These are phyloP conservation scores for Bombus pyrosoma DNA, from an alignment of 1,140 invertebrate genomes.

Conservation along the genomic window DNA sequence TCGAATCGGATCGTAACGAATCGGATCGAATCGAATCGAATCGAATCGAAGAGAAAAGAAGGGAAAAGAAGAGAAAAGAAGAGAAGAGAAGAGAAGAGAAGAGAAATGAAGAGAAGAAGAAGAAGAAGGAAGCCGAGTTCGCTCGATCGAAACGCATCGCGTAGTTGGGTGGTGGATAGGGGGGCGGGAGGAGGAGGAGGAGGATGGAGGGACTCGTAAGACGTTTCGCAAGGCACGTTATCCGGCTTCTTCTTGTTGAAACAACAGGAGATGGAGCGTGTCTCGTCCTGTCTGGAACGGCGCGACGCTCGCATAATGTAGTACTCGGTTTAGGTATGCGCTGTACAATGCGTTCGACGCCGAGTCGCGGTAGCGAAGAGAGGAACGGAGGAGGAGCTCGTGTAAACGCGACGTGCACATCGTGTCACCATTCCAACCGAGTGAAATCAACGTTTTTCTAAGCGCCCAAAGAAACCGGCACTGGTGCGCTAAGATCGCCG, in stretches of 20 bases:
- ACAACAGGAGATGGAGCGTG: constrained; percentile 5
- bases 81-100: too few species aligned
- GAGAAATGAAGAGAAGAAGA: too few species aligned
- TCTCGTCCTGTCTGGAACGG: constrained; percentile 23
- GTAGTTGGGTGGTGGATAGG: too few species aligned
- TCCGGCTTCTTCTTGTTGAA: constrained; percentile 1
- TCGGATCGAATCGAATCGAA: too few species aligned
- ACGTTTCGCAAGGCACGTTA: too few species aligned
- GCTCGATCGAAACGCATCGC: too few species aligned
- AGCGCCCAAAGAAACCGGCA: constrained; percentile 65
- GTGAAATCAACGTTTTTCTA: constrained; percentile 80
- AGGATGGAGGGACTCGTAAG: neutral
- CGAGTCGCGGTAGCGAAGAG: constrained; percentile 33
- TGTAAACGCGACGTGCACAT: constrained; percentile 64
- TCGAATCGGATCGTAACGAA: too few species aligned
- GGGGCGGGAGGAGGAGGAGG: too few species aligned
- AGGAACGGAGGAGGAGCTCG: constrained; percentile 40
- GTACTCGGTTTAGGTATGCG: constrained; percentile 49
- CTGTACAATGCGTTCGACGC: constrained; percentile 48
- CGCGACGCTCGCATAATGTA: constrained; percentile 53
- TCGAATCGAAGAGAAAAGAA: too few species aligned
- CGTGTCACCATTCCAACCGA: constrained; percentile 78
- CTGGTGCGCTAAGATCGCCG: constrained; percentile 50
- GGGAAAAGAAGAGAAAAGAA: too few species aligned
- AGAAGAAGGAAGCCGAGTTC: too few species aligned